Conservation (phyloP, 2,888 invertebrate species). For the Hesperia comma region DNA sequence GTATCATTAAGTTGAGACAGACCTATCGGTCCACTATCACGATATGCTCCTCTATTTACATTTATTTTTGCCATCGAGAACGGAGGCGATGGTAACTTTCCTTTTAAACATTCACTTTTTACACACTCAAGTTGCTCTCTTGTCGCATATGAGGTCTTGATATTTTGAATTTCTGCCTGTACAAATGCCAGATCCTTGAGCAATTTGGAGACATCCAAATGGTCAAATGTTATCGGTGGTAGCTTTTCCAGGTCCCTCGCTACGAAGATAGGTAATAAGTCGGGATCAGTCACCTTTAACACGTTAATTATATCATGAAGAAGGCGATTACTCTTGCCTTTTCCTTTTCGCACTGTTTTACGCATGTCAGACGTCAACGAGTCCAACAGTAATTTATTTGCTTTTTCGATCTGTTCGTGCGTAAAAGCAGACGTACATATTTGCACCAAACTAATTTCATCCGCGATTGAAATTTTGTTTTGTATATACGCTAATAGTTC, state of each 20-base stretch:
- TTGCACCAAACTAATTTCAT: not conserved
- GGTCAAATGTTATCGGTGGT: conserved; percentile 1
- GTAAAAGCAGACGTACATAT: conserved; percentile 6
- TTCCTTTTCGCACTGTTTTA: not conserved
- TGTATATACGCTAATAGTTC: too few relatives aligned
- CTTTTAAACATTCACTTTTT: conserved; percentile 4
- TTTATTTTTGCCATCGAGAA: conserved; percentile 23
- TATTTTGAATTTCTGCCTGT: not conserved
- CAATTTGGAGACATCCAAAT: conserved; percentile 1
- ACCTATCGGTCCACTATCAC: conserved; percentile 36
- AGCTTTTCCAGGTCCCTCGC: not conserved
- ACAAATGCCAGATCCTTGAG: not conserved
- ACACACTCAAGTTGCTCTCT: conserved; percentile 14
- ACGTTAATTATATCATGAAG: not conserved
- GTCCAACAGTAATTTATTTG: not conserved
- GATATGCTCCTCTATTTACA: conserved; percentile 30
- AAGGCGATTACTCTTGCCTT: not conserved
- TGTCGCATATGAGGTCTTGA: not conserved
- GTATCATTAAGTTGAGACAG: conserved; percentile 34
- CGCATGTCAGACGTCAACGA: not conserved
- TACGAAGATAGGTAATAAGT: not conserved
- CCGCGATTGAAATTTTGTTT: too few relatives aligned
- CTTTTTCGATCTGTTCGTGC: not conserved
- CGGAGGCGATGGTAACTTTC: conserved; percentile 19
- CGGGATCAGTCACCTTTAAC: not conserved